A percentile compares a stretch with the other conserved stretches of the same genome.
These are phyloP conservation scores for Sphenopsis melanotis DNA, from an alignment of 2,797 vertebrate genomes.

Conservation along the genomic window DNA sequence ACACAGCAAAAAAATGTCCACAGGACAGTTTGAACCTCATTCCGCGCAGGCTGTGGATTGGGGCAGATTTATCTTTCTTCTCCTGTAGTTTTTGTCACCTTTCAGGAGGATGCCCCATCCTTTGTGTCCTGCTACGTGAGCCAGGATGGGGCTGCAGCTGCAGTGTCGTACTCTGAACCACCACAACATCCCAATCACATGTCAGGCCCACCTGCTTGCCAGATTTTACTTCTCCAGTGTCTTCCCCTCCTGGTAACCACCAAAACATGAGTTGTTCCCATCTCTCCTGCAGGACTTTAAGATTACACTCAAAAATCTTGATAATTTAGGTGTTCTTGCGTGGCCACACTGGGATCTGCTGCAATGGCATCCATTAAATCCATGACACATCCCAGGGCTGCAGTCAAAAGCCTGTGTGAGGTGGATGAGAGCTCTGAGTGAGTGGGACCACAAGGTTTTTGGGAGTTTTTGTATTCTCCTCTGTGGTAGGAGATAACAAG, in stretches of 20 bases:
- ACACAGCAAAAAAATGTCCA: accelerated
- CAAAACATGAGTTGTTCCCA: background rate
- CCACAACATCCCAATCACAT: accelerated
- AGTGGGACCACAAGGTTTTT: background rate
- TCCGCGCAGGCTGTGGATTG: accelerated
- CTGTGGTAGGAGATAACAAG: background rate
- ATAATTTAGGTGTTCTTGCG: background rate
- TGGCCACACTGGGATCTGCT: background rate
- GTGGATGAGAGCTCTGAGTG: background rate
- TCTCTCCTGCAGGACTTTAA: background rate
- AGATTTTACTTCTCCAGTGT: background rate
- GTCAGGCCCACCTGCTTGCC: background rate
- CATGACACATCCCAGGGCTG: background rate
- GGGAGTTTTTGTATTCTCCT: background rate
- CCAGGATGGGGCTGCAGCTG: background rate
- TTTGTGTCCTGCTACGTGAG: background rate
- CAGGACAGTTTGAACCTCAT: background rate
- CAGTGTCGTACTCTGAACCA: background rate
- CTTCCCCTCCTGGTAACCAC: background rate
- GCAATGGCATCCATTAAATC: background rate
- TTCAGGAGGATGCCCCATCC: background rate
- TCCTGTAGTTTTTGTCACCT: background rate
- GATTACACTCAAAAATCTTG: background rate
- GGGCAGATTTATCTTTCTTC: background rate
- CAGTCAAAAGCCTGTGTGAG: background rate